Evolutionary conservation across 2,797 vertebrate genomes (phyloP).

Genomic region (Cheirogaleus major): DNA sequence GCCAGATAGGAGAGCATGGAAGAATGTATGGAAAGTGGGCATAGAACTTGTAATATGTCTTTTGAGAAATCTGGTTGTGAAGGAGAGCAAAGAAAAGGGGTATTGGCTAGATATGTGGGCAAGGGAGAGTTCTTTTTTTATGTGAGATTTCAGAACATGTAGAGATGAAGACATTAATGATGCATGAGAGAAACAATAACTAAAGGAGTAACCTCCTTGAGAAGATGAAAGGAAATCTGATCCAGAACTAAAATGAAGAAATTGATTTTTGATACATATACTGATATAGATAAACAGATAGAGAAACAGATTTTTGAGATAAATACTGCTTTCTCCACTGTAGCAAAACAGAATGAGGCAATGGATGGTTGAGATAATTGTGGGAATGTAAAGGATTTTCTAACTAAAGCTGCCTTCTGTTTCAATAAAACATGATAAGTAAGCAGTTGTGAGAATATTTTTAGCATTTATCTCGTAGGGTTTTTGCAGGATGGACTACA

Average conservation of each 20-base stretch:
- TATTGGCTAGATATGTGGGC: background rate
- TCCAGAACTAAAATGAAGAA: constrained; percentile 12
- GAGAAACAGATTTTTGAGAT: background rate
- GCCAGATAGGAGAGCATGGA: background rate
- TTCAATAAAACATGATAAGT: background rate
- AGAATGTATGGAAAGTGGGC: background rate
- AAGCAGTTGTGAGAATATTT: background rate
- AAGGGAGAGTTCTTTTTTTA: background rate
- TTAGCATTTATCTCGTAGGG: background rate
- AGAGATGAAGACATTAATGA: background rate
- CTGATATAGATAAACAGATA: background rate
- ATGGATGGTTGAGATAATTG: background rate
- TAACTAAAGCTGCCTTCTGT: background rate
- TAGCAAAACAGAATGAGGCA: background rate
- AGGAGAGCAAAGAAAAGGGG: background rate
- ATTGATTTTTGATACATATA: background rate
- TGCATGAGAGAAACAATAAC: background rate
- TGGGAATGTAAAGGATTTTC: background rate
- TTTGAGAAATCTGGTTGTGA: background rate
- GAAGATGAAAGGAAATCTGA: background rate
- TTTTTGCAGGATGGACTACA: background rate
- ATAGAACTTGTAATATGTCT: background rate
- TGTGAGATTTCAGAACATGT: background rate
- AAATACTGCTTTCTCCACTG: background rate
- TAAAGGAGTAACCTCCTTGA: background rate